Evolutionary conservation across 1,140 invertebrate genomes (phyloP).

Genomic region (Drosophila quadrilineata): DNA sequence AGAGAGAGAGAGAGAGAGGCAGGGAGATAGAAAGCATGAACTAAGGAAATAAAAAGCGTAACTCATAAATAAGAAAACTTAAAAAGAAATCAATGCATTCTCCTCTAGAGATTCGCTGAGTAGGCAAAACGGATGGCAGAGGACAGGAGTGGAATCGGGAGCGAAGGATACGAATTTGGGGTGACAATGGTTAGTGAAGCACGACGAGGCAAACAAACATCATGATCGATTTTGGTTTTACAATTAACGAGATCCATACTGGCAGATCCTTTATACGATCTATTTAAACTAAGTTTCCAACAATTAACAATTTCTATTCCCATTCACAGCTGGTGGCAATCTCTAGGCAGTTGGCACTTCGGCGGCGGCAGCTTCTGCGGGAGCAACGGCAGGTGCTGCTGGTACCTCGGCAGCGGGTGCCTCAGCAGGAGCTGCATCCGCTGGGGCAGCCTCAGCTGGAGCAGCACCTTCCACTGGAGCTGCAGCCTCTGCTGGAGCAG

Average conservation of each 20-base stretch:
- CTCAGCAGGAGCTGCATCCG: constrained; percentile 68
- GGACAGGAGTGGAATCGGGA: neutral
- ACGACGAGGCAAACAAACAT: constrained; percentile 47
- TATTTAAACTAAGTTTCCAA: constrained; percentile 41
- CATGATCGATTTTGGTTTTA: constrained; percentile 29
- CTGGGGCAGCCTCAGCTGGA: constrained; percentile 57
- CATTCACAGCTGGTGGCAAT: neutral
- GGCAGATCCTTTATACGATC: constrained; percentile 39
- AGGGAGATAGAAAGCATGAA: constrained; percentile 46
- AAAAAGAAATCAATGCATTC: constrained; percentile 45
- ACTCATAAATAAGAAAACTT: constrained; percentile 39
- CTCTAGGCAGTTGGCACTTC: constrained; percentile 52
- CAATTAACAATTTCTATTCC: constrained; percentile 17
- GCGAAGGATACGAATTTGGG: too few relatives aligned
- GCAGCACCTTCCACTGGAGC: constrained; percentile 63
- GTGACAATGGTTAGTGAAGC: constrained; percentile 56
- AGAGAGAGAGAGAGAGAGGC: constrained; percentile 39
- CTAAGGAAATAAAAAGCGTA: constrained; percentile 40
- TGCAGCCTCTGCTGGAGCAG: constrained; percentile 73
- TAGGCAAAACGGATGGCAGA: too few relatives aligned
- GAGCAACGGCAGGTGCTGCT: constrained; percentile 59
- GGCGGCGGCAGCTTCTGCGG: constrained; percentile 44
- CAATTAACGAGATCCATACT: constrained; percentile 50
- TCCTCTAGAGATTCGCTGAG: too few relatives aligned
- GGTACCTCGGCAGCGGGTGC: constrained; percentile 57